Conservation (phyloP, 2,888 invertebrate species). For the Spilarctia lutea region DNA sequence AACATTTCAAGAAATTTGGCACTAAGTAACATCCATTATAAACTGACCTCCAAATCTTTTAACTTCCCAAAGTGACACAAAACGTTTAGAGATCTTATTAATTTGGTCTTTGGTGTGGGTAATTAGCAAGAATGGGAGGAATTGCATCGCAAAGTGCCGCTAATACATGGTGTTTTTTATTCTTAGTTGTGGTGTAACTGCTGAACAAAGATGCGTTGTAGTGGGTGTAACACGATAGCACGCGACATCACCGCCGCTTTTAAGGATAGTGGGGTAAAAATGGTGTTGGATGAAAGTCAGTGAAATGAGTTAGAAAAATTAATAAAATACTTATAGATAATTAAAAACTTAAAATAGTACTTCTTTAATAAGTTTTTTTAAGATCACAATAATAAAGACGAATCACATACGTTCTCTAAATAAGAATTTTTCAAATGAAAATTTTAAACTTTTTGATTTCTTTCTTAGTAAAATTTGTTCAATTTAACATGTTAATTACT, state of each 20-base stretch:
- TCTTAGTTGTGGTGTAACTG: constrained; percentile 59
- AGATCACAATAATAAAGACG: too few relatives aligned
- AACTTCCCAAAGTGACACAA: constrained; percentile 27
- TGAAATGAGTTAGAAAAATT: background rate
- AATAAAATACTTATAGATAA: background rate
- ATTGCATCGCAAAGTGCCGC: constrained; percentile 81
- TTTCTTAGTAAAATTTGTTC: background rate
- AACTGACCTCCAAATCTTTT: constrained; percentile 45
- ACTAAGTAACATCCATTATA: constrained; percentile 60
- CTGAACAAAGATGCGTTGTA: constrained; percentile 70
- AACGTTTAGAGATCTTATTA: constrained; percentile 33
- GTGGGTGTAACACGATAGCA: constrained; percentile 78
- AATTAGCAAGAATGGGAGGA: constrained; percentile 76
- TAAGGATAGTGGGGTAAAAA: constrained; percentile 56
- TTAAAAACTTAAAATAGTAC: background rate
- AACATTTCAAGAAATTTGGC: constrained; percentile 81
- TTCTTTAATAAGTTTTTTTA: background rate
- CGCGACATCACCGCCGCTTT: constrained; percentile 75
- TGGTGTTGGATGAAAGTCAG: constrained; percentile 11
- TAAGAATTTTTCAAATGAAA: background rate
- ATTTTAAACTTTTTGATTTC: background rate
- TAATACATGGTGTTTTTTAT: constrained; percentile 78
- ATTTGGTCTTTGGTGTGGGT: constrained; percentile 46
- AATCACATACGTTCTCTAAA: background rate
- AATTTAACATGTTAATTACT: too few relatives aligned